Evolutionary conservation across 2,113 vertebrate genomes (phyloP).

Genomic region (Candoia aspera): DNA sequence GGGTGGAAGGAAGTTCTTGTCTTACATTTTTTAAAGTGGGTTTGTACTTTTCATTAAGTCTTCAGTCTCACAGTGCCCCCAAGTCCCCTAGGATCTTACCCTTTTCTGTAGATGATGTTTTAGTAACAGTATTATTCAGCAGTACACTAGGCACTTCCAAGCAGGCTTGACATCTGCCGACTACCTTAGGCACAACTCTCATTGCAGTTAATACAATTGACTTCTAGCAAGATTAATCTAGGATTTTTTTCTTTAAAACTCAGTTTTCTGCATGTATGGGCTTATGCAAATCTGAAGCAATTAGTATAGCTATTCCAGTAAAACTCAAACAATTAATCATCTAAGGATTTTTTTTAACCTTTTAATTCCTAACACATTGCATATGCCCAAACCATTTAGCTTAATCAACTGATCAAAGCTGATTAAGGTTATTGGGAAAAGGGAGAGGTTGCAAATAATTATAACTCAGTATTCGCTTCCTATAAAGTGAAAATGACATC

Average conservation of each 20-base stretch:
- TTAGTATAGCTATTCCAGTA: neutral
- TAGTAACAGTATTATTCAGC: neutral
- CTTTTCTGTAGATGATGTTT: neutral
- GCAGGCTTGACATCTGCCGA: neutral
- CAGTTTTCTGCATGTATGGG: neutral
- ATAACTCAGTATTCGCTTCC: neutral
- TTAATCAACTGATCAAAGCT: neutral
- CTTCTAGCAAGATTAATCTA: neutral
- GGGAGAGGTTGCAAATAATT: neutral
- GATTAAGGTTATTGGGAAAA: neutral
- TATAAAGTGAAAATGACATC: neutral
- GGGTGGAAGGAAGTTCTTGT: neutral
- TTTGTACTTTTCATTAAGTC: neutral
- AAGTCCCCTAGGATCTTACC: neutral
- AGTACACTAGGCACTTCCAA: neutral
- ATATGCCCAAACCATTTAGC: neutral
- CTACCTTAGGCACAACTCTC: neutral
- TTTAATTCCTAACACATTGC: neutral
- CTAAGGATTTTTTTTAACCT: neutral
- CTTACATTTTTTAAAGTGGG: neutral
- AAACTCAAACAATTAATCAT: neutral
- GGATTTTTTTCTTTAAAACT: neutral
- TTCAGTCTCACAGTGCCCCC: neutral
- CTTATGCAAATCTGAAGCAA: neutral
- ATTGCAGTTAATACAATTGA: neutral